Evolutionary conservation across 1,140 invertebrate genomes (phyloP).

Genomic region (Caerostris darwini): DNA sequence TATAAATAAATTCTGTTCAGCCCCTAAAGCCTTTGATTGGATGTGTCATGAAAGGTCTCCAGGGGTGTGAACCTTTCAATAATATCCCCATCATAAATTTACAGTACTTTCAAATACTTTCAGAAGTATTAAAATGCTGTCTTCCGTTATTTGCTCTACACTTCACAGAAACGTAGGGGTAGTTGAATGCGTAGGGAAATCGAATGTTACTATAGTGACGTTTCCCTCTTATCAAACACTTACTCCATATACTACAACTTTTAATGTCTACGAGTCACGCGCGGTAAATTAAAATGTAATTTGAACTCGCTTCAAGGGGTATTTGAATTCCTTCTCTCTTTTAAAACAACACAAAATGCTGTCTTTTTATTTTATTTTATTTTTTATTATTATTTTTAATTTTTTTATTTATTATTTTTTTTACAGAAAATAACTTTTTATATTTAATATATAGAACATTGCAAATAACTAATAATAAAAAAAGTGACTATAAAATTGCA

Average conservation of each 20-base stretch:
- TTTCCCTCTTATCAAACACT: background rate
- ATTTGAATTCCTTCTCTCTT: background rate
- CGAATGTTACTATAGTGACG: constrained; percentile 23
- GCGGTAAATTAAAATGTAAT: background rate
- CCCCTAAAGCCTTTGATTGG: too few species aligned
- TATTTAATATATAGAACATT: too few species aligned
- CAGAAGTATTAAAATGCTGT: background rate
- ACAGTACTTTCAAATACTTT: background rate
- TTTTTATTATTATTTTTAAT: too few species aligned
- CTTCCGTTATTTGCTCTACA: constrained; percentile 28
- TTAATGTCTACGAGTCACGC: background rate
- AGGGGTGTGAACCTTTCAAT: too few species aligned
- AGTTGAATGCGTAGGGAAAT: background rate
- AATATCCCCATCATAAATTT: background rate
- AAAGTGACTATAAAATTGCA: too few species aligned
- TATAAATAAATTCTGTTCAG: too few species aligned
- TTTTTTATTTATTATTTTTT: too few species aligned
- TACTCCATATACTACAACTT: background rate
- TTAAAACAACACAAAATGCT: background rate
- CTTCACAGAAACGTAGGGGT: background rate
- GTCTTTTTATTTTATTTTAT: background rate
- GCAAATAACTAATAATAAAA: too few species aligned
- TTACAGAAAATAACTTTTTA: too few species aligned
- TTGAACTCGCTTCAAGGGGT: background rate
- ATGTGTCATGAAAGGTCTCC: too few species aligned